Evolutionary conservation across 2,888 invertebrate species (phyloP).

Genomic region (Fragum sueziense): DNA sequence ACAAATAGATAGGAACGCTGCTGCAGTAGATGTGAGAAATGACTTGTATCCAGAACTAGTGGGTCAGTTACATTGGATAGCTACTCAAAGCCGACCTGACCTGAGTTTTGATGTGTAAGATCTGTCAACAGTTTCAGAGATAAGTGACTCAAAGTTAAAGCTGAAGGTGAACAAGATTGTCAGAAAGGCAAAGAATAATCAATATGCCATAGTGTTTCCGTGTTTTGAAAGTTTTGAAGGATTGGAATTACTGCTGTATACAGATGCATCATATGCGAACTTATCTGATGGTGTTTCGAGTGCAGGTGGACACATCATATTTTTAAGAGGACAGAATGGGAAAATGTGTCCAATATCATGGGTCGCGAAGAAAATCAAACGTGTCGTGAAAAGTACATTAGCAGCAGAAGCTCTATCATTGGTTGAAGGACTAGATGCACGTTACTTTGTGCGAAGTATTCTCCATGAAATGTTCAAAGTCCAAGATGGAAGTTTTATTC

Average conservation of each 20-base stretch:
- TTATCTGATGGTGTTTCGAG: slow-evolving; percentile 48
- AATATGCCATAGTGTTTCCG: slow-evolving; percentile 34
- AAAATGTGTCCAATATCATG: slow-evolving; percentile 39
- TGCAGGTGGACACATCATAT: slow-evolving; percentile 40
- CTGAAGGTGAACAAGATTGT: slow-evolving; percentile 29
- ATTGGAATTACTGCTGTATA: slow-evolving; percentile 38
- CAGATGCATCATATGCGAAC: slow-evolving; percentile 59
- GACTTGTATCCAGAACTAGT: slow-evolving; percentile 22
- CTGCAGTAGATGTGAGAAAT: background rate
- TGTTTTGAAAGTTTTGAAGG: slow-evolving; percentile 24
- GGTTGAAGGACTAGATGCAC: slow-evolving; percentile 46
- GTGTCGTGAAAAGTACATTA: slow-evolving; percentile 55
- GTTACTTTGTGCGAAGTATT: slow-evolving; percentile 43
- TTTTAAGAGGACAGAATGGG: slow-evolving; percentile 38
- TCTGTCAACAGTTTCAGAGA: slow-evolving; percentile 22
- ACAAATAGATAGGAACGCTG: background rate
- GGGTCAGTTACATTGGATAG: slow-evolving; percentile 44
- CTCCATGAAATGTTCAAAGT: slow-evolving; percentile 23
- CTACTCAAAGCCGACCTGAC: slow-evolving; percentile 49
- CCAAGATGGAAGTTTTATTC: slow-evolving; percentile 9
- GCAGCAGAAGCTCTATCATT: slow-evolving; percentile 55
- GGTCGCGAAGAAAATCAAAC: slow-evolving; percentile 44
- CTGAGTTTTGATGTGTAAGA: slow-evolving; percentile 45
- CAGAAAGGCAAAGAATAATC: slow-evolving; percentile 37
- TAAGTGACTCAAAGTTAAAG: slow-evolving; percentile 17